Evolutionary conservation across 2,113 vertebrate genomes (phyloP).

Genomic region (Sphaerodactylus townsendi): DNA sequence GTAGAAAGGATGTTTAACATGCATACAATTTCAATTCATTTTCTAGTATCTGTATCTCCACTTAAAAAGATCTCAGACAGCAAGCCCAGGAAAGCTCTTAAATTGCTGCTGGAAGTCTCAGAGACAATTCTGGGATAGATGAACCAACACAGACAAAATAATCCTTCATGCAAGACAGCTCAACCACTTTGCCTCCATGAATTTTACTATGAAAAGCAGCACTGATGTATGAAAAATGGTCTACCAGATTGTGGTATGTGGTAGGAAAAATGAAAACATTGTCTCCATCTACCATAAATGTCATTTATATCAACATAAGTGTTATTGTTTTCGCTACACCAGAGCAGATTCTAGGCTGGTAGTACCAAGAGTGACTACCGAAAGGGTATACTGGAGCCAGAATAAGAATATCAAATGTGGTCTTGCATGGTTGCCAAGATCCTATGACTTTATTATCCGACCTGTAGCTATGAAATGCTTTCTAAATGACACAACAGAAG

Average conservation of each 20-base stretch:
- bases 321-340: background rate
- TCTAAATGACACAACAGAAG: too few species aligned
- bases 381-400: background rate
- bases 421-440: background rate
- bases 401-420: background rate
- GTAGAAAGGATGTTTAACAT: background rate
- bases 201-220: too few species aligned
- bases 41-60: background rate
- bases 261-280: background rate
- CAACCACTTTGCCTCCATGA: background rate
- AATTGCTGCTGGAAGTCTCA: background rate
- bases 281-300: background rate
- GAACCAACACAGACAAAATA: background rate
- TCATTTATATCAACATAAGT: background rate
- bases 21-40: background rate
- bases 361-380: background rate
- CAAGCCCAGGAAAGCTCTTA: background rate
- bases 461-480: background rate
- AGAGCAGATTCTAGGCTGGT: background rate
- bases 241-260: too few species aligned
- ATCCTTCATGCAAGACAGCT: background rate
- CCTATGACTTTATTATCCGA: background rate
- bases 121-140: background rate
- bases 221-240: too few species aligned
- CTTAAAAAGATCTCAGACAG: background rate